Conservation (phyloP, 2,888 invertebrate species). For the Aphidoletes aphidimyza region DNA sequence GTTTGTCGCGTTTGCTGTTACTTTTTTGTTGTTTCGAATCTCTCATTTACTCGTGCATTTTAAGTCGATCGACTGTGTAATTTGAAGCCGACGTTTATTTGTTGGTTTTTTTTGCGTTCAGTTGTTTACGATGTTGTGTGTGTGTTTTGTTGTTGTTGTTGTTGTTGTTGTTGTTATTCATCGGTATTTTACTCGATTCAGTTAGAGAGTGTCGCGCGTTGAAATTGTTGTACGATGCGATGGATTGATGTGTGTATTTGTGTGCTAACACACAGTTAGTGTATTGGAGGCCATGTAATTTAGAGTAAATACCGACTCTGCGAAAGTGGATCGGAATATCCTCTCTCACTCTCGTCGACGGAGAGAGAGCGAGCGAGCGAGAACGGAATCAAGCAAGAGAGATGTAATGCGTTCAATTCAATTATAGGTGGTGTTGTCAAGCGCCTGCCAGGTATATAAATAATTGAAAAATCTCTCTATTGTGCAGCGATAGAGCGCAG, state of each 20-base stretch:
- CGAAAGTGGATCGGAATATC: conserved; percentile 51
- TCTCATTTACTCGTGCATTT: no score
- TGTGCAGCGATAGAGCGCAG: background rate
- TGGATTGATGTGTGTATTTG: background rate
- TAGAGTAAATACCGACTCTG: conserved; percentile 39
- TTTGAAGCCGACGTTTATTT: background rate
- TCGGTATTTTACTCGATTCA: no score
- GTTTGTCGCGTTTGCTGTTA: background rate
- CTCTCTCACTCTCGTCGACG: no score
- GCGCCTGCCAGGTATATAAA: conserved; percentile 33
- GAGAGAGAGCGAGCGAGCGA: no score
- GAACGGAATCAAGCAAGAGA: background rate
- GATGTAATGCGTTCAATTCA: conserved; percentile 2
- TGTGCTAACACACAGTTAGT: no score
- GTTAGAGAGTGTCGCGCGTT: no score
- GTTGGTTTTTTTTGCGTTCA: background rate
- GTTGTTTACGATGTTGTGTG: background rate
- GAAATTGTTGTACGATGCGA: no score
- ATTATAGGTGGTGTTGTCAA: conserved; percentile 26
- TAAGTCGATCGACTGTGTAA: no score
- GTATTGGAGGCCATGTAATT: background rate
- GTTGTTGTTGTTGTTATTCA: background rate
- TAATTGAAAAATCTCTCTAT: conserved; percentile 2
- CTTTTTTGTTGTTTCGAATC: background rate
- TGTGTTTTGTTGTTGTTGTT: background rate